Conservation (phyloP, 2,113 vertebrate species). For the Ailurus styani region DNA sequence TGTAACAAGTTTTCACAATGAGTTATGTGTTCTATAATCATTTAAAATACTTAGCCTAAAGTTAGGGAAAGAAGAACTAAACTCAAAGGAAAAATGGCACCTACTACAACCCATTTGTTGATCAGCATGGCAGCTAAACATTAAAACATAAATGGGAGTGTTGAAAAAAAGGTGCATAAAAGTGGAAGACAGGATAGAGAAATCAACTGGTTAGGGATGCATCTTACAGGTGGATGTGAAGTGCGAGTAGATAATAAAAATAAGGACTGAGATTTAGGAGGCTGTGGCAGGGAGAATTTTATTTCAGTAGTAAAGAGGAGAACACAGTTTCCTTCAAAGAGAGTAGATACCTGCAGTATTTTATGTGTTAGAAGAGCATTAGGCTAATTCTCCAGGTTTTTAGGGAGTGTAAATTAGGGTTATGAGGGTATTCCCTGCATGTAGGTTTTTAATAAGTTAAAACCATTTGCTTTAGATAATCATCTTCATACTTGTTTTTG, state of each 20-base stretch:
- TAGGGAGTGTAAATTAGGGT: background rate
- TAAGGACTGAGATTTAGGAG: background rate
- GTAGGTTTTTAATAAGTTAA: background rate
- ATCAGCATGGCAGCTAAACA: background rate
- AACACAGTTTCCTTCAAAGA: background rate
- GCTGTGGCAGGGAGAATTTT: background rate
- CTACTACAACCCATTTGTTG: background rate
- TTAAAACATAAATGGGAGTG: background rate
- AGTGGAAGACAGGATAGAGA: background rate
- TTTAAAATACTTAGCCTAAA: background rate
- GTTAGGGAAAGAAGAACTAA: background rate
- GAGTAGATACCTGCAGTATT: background rate
- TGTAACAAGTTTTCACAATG: background rate
- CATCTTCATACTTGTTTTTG: slow-evolving; percentile 62
- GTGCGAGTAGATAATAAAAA: background rate
- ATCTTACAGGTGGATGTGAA: background rate
- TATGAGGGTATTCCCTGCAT: background rate
- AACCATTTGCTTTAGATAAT: slow-evolving; percentile 22
- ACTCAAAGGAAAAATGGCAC: background rate
- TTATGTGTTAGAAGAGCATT: background rate
- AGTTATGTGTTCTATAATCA: background rate
- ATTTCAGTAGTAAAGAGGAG: background rate
- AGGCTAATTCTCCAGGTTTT: background rate
- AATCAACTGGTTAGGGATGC: background rate
- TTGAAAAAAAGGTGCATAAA: background rate